phyloP scores from a whole-genome alignment of 2,888 invertebrate genomes.

The Patella depressa region DNA sequence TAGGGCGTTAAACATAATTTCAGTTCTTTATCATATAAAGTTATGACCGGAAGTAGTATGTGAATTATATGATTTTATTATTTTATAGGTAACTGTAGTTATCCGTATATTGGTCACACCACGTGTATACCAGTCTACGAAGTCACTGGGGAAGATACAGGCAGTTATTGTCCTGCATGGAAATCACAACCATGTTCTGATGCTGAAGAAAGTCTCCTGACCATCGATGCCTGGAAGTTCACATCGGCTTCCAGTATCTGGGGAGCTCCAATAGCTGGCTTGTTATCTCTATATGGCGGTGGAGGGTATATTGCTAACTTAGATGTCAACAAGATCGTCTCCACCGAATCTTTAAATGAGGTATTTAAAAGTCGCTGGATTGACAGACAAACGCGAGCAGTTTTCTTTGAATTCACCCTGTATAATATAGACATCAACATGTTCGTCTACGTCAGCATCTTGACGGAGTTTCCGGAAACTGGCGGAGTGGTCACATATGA shows the following conservation, averaged over 20 bases:
- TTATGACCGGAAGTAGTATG: not conserved
- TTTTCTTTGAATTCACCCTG: slow-evolving; percentile 60
- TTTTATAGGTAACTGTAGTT: slow-evolving; percentile 33
- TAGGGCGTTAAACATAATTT: too few relatives aligned
- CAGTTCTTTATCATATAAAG: slow-evolving; percentile 3
- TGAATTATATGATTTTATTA: not conserved
- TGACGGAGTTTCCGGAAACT: slow-evolving; percentile 60
- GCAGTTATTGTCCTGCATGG: slow-evolving; percentile 46
- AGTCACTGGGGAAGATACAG: slow-evolving; percentile 38
- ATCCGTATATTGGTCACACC: slow-evolving; percentile 33
- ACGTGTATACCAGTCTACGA: slow-evolving; percentile 40
- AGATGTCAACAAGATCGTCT: slow-evolving; percentile 47
- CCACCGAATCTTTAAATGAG: slow-evolving; percentile 45
- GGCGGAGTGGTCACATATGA: slow-evolving; percentile 54
- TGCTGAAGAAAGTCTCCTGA: slow-evolving; percentile 36
- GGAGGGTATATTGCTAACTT: slow-evolving; percentile 59
- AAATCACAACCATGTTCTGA: slow-evolving; percentile 31
- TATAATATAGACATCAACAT: slow-evolving; percentile 59
- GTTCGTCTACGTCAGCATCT: slow-evolving; percentile 54
- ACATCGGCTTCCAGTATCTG: slow-evolving; percentile 46
- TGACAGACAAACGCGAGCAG: slow-evolving; percentile 54
- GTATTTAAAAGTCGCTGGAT: slow-evolving; percentile 50
- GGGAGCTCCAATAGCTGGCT: slow-evolving; percentile 50
- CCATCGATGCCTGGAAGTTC: slow-evolving; percentile 50
- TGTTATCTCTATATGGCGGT: slow-evolving; percentile 48